Base-by-base conservation (phyloP, 2,888 invertebrate species). In the Heliconius erato region DNA sequence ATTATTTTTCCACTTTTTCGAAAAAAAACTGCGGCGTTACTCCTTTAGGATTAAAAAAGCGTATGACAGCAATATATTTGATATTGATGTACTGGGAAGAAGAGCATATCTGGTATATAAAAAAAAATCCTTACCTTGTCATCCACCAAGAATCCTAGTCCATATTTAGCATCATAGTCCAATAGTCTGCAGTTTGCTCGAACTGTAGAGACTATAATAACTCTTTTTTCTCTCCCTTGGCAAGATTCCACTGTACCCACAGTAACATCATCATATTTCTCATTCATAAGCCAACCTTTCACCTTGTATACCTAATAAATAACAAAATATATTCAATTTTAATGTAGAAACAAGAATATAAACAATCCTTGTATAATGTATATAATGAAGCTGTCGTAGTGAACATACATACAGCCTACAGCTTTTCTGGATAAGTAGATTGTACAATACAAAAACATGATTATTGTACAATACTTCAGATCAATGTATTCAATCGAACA, bases 231-330 rank as follows among this genome's bases (percentile, higher is more conserved):
- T 85, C 98, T 97, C 0, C 99, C 99, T 92, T 99, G 99, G 92
- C 98, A 99, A 65, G 97, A 97, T 92, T 99, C 99, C 2, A 98
- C 98, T 0, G 98, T 98, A 0, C 98, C 99, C 76, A 98, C 97
- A 88, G 97, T 97, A 12, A 98, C 94, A 7, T 96, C 90, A 0
- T 74, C 82, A 32, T 93, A 92, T 0, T 91, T 87, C 81, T 90
- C 83, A 0, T 88, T 84, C 1, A 86, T 85, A 26, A 97, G 91
- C 86, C 91, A 91, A 0, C 90, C 87, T 85, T 95, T 95, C 82
- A 97, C 95, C 86, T 95, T 95, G 86, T 95, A 94, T 59, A 94
- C 94, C 95, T 95, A 83, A 68, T 23, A 79, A 44, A 28, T 59
- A 32, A 80, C 11, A 54, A 54, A n/a, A 72, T 23, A 11, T 67